A percentile compares a stretch with the other conserved stretches of the same genome.
These are phyloP conservation scores for Ispidina picta DNA, from an alignment of 2,797 vertebrate genomes.

Conservation along the genomic window DNA sequence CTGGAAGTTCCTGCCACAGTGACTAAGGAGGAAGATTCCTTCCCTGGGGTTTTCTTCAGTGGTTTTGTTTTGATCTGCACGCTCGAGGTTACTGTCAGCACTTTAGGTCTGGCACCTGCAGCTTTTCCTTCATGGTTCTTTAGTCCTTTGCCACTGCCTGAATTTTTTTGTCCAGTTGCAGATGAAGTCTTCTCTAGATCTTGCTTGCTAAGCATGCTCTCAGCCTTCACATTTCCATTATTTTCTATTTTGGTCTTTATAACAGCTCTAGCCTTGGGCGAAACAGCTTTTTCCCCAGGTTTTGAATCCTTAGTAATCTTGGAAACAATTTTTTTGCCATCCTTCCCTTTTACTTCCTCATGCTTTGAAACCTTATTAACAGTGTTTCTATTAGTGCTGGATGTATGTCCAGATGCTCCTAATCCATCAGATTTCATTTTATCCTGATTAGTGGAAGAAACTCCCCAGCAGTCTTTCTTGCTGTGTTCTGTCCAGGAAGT, in stretches of 20 bases:
- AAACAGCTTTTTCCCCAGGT: slow-evolving; percentile 76
- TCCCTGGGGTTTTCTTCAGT: slow-evolving; percentile 76
- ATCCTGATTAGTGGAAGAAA: slow-evolving; percentile 72
- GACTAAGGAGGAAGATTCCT: slow-evolving; percentile 70
- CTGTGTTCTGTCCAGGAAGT: slow-evolving; percentile 72
- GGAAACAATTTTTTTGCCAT: slow-evolving; percentile 76
- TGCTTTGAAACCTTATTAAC: slow-evolving; percentile 83
- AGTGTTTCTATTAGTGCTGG: slow-evolving; percentile 74
- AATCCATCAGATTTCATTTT: slow-evolving; percentile 98
- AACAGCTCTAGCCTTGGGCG: slow-evolving; percentile 83
- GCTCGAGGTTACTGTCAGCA: slow-evolving; percentile 75
- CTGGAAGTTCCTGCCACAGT: slow-evolving; percentile 53
- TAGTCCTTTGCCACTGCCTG: slow-evolving; percentile 69
- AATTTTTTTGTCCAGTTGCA: slow-evolving; percentile 77
- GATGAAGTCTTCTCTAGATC: slow-evolving; percentile 71
- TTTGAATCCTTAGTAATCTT: slow-evolving; percentile 80
- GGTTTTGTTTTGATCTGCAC: slow-evolving; percentile 79
- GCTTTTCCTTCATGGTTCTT: slow-evolving; percentile 84
- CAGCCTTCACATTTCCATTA: slow-evolving; percentile 77
- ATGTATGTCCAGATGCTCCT: slow-evolving; percentile 81
- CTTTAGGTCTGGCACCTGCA: slow-evolving; percentile 88
- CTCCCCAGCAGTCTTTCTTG: slow-evolving; percentile 65
- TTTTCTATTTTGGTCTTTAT: slow-evolving; percentile 79
- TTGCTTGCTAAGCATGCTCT: slow-evolving; percentile 71
- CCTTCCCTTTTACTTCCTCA: slow-evolving; percentile 83